Conservation (phyloP, 2,797 vertebrate species). For the Myotis planiceps region DNA sequence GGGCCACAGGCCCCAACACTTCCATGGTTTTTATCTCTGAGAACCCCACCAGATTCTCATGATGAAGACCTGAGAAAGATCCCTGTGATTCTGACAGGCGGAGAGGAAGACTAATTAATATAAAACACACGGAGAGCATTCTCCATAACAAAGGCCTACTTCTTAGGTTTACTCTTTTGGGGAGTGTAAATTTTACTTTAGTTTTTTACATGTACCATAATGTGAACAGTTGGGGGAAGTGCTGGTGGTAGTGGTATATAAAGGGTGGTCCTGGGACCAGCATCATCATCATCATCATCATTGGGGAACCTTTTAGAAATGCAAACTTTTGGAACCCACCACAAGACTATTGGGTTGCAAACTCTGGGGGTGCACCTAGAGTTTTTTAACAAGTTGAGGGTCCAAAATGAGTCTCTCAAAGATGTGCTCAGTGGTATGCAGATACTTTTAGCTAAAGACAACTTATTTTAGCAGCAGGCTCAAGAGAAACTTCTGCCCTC, state of each 20-base stretch:
- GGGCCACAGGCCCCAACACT: background rate
- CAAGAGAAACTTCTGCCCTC: background rate
- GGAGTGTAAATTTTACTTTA: background rate
- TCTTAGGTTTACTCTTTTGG: background rate
- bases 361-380: background rate
- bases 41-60: background rate
- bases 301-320: background rate
- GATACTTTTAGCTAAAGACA: background rate
- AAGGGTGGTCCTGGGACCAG: background rate
- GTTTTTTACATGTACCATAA: background rate
- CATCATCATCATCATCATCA: background rate
- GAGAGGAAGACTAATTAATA: background rate
- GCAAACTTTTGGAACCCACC: background rate
- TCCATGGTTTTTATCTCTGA: background rate
- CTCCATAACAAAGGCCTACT: background rate
- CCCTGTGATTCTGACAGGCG: background rate
- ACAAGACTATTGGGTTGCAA: background rate
- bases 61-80: background rate
- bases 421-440: background rate
- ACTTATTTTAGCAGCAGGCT: background rate
- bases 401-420: background rate
- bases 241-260: background rate
- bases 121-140: background rate
- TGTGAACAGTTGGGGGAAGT: background rate
- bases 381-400: background rate